These are phyloP conservation scores for Bufo gargarizans DNA, from an alignment of 2,113 vertebrate species.

Conservation along the genomic window DNA sequence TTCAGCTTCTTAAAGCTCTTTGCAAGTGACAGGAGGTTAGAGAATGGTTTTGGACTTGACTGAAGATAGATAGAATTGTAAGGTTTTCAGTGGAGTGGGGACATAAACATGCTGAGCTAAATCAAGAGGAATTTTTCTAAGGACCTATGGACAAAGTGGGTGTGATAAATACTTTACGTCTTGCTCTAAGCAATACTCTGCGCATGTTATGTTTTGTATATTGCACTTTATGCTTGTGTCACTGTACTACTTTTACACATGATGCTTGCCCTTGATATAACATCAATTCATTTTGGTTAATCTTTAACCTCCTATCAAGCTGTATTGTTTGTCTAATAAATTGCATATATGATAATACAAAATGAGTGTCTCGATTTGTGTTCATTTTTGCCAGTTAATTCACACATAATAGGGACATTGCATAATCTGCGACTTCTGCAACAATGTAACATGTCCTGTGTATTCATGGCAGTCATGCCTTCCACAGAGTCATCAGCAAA, in stretches of 20 bases:
- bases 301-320: not conserved
- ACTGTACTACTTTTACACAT: slow-evolving; percentile 11
- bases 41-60: not conserved
- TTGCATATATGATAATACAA: slow-evolving; percentile 28
- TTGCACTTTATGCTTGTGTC: not conserved
- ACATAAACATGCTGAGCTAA: not conserved
- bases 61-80: not conserved
- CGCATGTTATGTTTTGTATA: slow-evolving; percentile 16
- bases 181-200: not conserved
- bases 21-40: not conserved
- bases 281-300: not conserved
- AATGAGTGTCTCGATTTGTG: not conserved
- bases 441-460: too few species aligned
- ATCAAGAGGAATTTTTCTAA: not conserved
- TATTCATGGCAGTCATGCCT: too few species aligned
- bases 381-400: not conserved
- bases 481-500: too few species aligned
- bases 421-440: too few species aligned
- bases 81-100: not conserved
- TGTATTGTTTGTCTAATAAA: slow-evolving; percentile 57
- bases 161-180: not conserved
- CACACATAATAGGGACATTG: not conserved
- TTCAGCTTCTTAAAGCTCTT: not conserved
- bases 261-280: not conserved
- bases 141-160: not conserved